These are phyloP conservation scores for Exocentrus adspersus DNA, from an alignment of 2,888 invertebrate genomes.

Conservation along the genomic window DNA sequence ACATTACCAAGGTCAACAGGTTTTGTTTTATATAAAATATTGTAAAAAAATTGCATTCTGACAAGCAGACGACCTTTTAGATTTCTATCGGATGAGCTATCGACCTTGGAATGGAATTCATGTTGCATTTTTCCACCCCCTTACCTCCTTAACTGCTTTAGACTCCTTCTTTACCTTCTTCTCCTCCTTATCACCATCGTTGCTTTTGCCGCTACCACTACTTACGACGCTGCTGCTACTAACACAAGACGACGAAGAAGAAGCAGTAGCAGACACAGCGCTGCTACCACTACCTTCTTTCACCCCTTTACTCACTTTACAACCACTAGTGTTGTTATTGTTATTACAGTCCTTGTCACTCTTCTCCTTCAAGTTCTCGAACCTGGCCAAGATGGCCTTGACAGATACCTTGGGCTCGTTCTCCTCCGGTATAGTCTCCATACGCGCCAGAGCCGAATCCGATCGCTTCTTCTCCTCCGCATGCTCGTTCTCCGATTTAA, in stretches of 20 bases:
- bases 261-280: conserved; percentile 24
- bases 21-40: too few relatives aligned
- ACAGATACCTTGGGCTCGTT: conserved; percentile 85
- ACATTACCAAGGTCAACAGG: too few relatives aligned
- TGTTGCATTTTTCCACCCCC: too few relatives aligned
- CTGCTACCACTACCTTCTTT: conserved; percentile 28
- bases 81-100: too few relatives aligned
- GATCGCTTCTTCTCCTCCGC: conserved; percentile 47
- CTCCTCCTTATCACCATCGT: not conserved
- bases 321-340: conserved; percentile 31
- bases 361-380: conserved; percentile 70
- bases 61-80: too few relatives aligned
- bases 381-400: conserved; percentile 82
- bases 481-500: conserved; percentile 50
- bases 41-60: too few relatives aligned
- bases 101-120: too few relatives aligned
- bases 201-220: not conserved
- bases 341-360: conserved; percentile 35
- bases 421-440: conserved; percentile 87
- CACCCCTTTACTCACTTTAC: conserved; percentile 21
- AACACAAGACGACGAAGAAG: too few relatives aligned
- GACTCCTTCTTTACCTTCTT: not conserved
- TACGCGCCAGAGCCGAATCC: conserved; percentile 59
- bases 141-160: conserved; percentile 18
- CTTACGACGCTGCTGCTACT: conserved; percentile 3